These are phyloP conservation scores for Meda fulgida DNA, from an alignment of 2,797 vertebrate genomes.

Conservation along the genomic window DNA sequence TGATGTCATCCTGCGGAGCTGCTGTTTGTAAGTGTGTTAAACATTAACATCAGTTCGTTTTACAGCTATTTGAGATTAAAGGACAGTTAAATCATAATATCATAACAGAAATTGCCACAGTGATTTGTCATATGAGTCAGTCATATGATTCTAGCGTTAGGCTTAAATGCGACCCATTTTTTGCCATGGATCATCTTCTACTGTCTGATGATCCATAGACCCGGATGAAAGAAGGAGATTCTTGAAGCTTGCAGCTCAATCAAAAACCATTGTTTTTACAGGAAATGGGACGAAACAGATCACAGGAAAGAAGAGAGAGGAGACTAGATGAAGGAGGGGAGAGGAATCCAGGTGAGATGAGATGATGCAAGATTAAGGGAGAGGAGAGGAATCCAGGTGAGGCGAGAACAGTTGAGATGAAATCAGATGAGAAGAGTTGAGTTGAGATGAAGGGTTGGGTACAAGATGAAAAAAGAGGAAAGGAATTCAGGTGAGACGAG, in stretches of 20 bases:
- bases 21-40: background rate
- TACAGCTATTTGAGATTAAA: background rate
- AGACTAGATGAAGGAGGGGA: background rate
- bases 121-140: background rate
- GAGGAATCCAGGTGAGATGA: background rate
- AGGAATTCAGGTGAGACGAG: background rate
- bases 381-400: background rate
- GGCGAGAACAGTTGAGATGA: background rate
- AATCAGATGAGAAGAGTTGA: background rate
- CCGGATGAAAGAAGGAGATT: background rate
- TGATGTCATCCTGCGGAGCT: background rate
- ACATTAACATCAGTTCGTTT: background rate
- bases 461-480: background rate
- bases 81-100: background rate
- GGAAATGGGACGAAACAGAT: background rate
- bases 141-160: background rate
- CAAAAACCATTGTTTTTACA: background rate
- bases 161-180: background rate
- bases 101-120: background rate
- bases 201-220: background rate
- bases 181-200: background rate
- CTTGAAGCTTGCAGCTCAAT: background rate
- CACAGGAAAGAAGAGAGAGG: background rate
- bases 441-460: background rate
- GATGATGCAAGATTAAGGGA: background rate